Conservation (phyloP, 2,113 vertebrate genomes). For the Zosterops borbonicus region DNA sequence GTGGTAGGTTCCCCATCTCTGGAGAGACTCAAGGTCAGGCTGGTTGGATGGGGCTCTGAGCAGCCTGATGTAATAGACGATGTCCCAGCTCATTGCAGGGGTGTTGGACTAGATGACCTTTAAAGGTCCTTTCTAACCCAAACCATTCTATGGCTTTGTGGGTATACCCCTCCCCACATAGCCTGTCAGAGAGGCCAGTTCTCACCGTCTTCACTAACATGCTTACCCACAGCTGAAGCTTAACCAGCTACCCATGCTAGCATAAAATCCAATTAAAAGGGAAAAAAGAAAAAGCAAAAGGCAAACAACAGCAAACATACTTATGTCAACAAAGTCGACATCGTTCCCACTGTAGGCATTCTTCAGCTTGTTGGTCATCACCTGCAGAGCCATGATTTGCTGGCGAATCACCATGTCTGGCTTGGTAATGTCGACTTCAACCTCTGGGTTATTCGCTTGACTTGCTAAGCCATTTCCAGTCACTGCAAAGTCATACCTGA, state of each 20-base stretch:
- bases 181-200: fast-evolving
- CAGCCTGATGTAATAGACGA: neutral
- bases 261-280: neutral
- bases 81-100: neutral
- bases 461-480: slow-evolving; percentile 92
- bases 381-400: slow-evolving; percentile 87
- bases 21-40: neutral
- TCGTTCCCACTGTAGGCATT: slow-evolving; percentile 91
- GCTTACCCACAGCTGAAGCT: neutral
- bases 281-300: neutral
- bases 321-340: slow-evolving; percentile 82
- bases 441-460: slow-evolving; percentile 92
- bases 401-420: slow-evolving; percentile 88
- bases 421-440: slow-evolving; percentile 92
- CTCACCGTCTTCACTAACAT: neutral
- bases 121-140: neutral
- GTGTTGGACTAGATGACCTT: neutral
- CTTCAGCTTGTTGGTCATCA: slow-evolving; percentile 93
- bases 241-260: neutral
- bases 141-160: neutral
- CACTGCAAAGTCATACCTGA: slow-evolving; percentile 90
- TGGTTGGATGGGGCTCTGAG: neutral
- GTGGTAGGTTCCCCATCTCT: neutral
- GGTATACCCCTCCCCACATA: neutral
- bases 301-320: slow-evolving; percentile 69